Conservation (phyloP, 2,113 vertebrate genomes). For the Hemichromis elongatus region DNA sequence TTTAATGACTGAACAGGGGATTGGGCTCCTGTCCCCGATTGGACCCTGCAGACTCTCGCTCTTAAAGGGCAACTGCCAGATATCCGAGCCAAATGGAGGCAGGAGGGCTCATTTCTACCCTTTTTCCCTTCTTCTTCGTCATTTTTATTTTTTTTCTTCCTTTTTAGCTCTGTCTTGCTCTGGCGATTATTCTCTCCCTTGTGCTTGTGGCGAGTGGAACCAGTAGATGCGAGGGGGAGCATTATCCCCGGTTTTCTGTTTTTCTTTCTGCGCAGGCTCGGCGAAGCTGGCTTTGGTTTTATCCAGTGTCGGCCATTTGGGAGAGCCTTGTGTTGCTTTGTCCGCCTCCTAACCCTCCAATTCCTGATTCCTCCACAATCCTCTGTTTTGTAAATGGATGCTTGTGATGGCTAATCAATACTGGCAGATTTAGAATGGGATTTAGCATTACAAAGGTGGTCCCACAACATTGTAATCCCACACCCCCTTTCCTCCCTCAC, state of each 20-base stretch:
- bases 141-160: neutral
- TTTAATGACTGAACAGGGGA: slow-evolving; percentile 73
- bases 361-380: slow-evolving; percentile 23
- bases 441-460: slow-evolving; percentile 71
- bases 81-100: slow-evolving; percentile 56
- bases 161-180: slow-evolving; percentile 28
- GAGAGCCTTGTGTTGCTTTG: slow-evolving; percentile 35
- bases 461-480: slow-evolving; percentile 64
- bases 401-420: slow-evolving; percentile 72
- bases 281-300: slow-evolving; percentile 45
- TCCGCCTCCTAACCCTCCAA: neutral
- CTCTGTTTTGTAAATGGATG: slow-evolving; percentile 51
- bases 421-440: slow-evolving; percentile 67
- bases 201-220: slow-evolving; percentile 10
- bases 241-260: slow-evolving; percentile 22
- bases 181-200: slow-evolving; percentile 22
- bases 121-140: neutral
- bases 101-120: slow-evolving; percentile 45
- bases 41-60: slow-evolving; percentile 56
- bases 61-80: slow-evolving; percentile 70
- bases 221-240: slow-evolving; percentile 29
- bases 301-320: slow-evolving; percentile 50
- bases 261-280: slow-evolving; percentile 13
- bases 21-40: slow-evolving; percentile 53
- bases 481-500: slow-evolving; percentile 11